Conservation (phyloP, 2,888 invertebrate genomes). For the Macaria notata region DNA sequence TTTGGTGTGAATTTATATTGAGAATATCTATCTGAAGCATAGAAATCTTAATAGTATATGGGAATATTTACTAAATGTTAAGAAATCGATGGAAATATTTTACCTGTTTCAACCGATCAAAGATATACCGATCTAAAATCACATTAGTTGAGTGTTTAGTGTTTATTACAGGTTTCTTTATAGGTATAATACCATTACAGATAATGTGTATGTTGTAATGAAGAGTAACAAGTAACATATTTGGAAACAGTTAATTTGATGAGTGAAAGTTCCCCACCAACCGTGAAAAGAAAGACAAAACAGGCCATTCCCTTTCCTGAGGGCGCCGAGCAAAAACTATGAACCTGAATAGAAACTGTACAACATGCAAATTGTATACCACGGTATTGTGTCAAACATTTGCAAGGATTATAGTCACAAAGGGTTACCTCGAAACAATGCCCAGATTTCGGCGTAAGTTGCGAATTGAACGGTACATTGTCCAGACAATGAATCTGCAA, state of each 20-base stretch:
- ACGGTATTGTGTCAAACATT: conserved; percentile 40
- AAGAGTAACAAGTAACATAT: no score
- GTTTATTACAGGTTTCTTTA: no score
- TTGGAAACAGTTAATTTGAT: neutral
- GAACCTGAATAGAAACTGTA: conserved; percentile 38
- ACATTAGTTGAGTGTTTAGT: no score
- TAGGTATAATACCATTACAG: no score
- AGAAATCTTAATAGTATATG: no score
- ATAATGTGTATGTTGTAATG: no score
- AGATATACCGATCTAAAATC: no score
- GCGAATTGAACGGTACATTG: conserved; percentile 39
- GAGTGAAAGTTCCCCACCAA: conserved; percentile 29
- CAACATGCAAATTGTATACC: conserved; percentile 45
- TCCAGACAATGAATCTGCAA: conserved; percentile 33
- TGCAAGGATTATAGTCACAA: conserved; percentile 46
- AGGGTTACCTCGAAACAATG: conserved; percentile 37
- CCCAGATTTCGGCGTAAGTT: conserved; percentile 35
- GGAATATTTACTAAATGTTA: no score
- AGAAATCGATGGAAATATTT: no score
- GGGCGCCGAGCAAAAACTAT: conserved; percentile 16
- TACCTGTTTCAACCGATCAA: no score
- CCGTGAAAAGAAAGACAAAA: conserved; percentile 26
- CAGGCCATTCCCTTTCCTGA: conserved; percentile 14
- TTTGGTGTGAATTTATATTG: no score
- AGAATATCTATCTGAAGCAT: no score